Percentiles rank a stretch among this genome's conserved stretches.
These are phyloP conservation scores for Neodontobutis hainanensis DNA, from an alignment of 2,113 vertebrate species.

Conservation along the genomic window DNA sequence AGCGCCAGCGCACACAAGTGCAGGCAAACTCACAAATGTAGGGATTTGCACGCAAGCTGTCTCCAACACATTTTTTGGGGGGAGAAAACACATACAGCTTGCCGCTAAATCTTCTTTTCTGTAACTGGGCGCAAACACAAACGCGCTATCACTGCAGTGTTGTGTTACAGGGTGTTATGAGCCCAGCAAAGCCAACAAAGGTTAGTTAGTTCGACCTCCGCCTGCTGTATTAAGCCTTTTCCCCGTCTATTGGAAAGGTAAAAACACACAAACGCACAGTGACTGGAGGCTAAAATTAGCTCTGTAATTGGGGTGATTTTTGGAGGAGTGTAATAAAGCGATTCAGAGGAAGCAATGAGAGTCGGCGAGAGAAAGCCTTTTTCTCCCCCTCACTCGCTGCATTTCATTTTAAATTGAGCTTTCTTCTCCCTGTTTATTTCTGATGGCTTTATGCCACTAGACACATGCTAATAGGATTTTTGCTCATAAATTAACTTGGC, in stretches of 20 bases:
- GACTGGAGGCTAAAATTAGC: constrained; percentile 72
- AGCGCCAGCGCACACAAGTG: constrained; percentile 47
- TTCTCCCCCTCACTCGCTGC: constrained; percentile 12
- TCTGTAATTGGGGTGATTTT: constrained; percentile 71
- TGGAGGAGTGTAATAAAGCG: constrained; percentile 60
- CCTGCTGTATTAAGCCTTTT: constrained; percentile 58
- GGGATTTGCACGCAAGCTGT: constrained; percentile 71
- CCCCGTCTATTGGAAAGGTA: constrained; percentile 68
- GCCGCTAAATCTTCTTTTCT: constrained; percentile 31
- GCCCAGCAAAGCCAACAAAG: constrained; percentile 43
- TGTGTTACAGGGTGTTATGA: constrained; percentile 22
- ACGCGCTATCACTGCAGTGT: constrained; percentile 5
- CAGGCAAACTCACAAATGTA: constrained; percentile 47
- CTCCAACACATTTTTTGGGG: constrained; percentile 37
- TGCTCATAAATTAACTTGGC: constrained; percentile 70
- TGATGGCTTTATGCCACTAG: constrained; percentile 72
- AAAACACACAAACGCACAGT: constrained; percentile 46
- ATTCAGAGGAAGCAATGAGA: constrained; percentile 52
- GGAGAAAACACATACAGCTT: constrained; percentile 12
- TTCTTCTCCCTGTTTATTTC: constrained; percentile 71
- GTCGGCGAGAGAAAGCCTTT: constrained; percentile 23
- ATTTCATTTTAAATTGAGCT: constrained; percentile 64
- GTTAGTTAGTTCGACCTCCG: constrained; percentile 56
- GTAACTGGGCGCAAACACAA: constrained; percentile 1
- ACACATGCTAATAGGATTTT: constrained; percentile 76